These are phyloP conservation scores for Drosophila ercepeae DNA, from an alignment of 1,140 invertebrate genomes.

Conservation along the genomic window DNA sequence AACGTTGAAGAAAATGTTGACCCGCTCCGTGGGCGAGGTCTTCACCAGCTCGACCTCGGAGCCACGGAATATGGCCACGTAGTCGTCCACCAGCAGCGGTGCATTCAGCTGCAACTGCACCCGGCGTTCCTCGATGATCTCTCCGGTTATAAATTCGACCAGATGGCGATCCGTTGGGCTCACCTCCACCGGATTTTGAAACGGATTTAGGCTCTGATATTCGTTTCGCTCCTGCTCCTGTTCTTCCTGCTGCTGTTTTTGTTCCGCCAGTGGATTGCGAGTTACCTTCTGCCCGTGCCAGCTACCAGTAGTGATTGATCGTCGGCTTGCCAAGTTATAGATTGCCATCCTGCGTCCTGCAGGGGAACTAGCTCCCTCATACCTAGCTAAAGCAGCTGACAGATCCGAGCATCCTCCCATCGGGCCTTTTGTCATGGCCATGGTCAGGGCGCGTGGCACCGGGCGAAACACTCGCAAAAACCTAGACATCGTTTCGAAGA, in stretches of 20 bases:
- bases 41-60: not conserved
- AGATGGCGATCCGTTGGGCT: not conserved
- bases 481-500: not conserved
- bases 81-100: not conserved
- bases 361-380: not conserved
- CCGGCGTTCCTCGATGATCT: not conserved
- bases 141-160: not conserved
- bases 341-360: not conserved
- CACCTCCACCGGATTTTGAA: not conserved
- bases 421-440: not conserved
- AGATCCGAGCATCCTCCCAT: not conserved
- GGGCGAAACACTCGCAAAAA: not conserved
- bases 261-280: not conserved
- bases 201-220: not conserved
- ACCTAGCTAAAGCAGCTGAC: not conserved
- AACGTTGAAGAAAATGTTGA: not conserved
- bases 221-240: not conserved
- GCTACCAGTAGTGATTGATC: not conserved
- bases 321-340: not conserved
- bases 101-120: not conserved
- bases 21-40: not conserved
- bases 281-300: not conserved
- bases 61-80: not conserved
- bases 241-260: not conserved
- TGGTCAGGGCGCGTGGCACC: not conserved